These are phyloP conservation scores for Pygoscelis adeliae DNA, from an alignment of 2,113 vertebrate genomes.

Conservation along the genomic window DNA sequence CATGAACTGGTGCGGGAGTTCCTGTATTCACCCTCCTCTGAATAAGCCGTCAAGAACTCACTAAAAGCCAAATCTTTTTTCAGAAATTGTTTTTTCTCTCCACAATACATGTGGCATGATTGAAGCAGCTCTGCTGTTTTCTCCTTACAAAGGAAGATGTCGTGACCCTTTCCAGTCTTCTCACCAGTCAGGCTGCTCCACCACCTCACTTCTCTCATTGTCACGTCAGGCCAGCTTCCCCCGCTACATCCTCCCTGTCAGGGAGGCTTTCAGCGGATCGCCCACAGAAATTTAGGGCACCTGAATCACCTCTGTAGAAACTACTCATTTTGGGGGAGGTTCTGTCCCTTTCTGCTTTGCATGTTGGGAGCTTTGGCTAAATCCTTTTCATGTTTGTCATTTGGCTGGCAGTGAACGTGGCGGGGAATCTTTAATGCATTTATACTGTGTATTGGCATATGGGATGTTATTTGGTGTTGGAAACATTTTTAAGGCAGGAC, in stretches of 20 bases:
- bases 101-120: background rate
- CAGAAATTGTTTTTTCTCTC: slow-evolving; percentile 1
- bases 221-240: background rate
- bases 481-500: background rate
- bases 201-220: background rate
- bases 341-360: background rate
- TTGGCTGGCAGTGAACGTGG: background rate
- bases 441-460: background rate
- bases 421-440: background rate
- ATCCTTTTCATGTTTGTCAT: background rate
- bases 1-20: background rate
- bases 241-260: fast-evolving
- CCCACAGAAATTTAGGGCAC: background rate
- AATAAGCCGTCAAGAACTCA: background rate
- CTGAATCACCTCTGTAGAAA: background rate
- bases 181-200: background rate
- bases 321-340: background rate
- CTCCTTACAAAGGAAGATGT: background rate
- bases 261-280: background rate
- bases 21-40: background rate
- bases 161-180: background rate
- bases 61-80: background rate
- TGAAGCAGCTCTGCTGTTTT: slow-evolving; percentile 1
- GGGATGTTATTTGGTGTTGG: background rate
- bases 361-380: background rate